Conservation (phyloP, 2,113 vertebrate species). For the Grallaria varia region DNA sequence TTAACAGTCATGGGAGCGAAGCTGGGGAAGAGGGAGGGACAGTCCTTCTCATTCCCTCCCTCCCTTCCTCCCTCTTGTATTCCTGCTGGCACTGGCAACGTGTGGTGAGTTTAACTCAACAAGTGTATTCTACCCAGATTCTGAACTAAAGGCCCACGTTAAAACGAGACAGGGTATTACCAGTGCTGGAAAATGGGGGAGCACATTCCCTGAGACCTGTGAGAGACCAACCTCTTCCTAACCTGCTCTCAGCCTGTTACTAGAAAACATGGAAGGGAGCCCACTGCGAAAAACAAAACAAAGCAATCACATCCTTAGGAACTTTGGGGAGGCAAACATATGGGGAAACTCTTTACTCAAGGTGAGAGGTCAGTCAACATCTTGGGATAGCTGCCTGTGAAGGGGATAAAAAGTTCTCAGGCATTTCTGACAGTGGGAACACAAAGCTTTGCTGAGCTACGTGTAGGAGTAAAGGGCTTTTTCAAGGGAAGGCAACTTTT, state of each 20-base stretch:
- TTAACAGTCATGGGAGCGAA: neutral
- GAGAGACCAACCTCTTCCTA: neutral
- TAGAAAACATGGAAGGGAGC: constrained; percentile 28
- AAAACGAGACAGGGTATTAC: neutral
- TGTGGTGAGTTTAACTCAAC: neutral
- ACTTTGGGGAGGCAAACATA: constrained; percentile 22
- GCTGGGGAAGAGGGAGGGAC: neutral
- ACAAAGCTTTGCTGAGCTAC: neutral
- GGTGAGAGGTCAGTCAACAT: constrained; percentile 1
- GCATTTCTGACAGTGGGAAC: neutral
- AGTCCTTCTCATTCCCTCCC: neutral
- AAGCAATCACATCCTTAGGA: constrained; percentile 45
- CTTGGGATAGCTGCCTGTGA: neutral
- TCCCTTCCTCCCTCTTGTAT: neutral
- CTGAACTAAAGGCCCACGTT: neutral
- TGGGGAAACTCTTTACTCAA: neutral
- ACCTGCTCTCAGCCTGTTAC: neutral
- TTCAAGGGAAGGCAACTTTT: neutral
- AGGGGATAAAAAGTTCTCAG: constrained; percentile 11
- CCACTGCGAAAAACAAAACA: constrained; percentile 27
- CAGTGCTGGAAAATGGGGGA: neutral
- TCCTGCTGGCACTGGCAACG: neutral
- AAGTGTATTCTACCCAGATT: neutral
- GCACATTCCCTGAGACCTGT: neutral
- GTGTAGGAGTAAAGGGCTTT: neutral